These are phyloP conservation scores for Cyphomyrmex costatus DNA, from an alignment of 1,140 invertebrate genomes.

Conservation along the genomic window DNA sequence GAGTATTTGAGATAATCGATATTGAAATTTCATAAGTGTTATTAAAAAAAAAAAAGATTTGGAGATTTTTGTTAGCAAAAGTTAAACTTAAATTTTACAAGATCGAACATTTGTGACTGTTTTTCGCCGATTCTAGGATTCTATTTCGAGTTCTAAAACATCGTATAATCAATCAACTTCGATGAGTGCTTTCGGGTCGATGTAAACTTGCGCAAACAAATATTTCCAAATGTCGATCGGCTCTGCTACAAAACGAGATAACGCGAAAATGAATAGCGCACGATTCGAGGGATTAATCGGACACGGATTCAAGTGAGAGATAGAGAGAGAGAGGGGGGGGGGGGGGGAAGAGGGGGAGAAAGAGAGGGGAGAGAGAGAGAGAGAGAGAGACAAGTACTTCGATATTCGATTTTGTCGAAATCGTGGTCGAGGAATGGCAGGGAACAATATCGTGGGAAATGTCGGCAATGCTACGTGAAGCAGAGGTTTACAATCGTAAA, in stretches of 20 bases:
- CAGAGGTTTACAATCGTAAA: constrained; percentile 64
- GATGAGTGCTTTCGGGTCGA: constrained; percentile 19
- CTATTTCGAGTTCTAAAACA: background rate
- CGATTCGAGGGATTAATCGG: constrained; percentile 47
- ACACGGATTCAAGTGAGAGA: constrained; percentile 6
- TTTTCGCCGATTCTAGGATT: constrained; percentile 4
- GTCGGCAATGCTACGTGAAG: constrained; percentile 67
- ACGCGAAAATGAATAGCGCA: constrained; percentile 56
- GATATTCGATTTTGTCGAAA: constrained; percentile 53
- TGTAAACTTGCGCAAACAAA: constrained; percentile 54
- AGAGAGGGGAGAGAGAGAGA: background rate
- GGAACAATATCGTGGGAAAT: constrained; percentile 69
- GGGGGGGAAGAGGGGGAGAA: no score
- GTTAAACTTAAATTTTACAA: constrained; percentile 30
- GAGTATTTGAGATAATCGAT: background rate
- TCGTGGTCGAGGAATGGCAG: background rate
- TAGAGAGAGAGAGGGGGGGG: background rate
- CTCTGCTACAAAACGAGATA: constrained; percentile 34
- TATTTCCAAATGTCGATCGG: constrained; percentile 37
- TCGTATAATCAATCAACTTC: constrained; percentile 38
- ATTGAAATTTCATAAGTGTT: background rate
- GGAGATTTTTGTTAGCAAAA: background rate
- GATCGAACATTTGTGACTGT: background rate
- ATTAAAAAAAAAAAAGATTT: no score
- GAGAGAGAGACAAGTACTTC: background rate